Evolutionary conservation across 2,797 vertebrate species (phyloP).

Genomic region (Enoplosus armatus): DNA sequence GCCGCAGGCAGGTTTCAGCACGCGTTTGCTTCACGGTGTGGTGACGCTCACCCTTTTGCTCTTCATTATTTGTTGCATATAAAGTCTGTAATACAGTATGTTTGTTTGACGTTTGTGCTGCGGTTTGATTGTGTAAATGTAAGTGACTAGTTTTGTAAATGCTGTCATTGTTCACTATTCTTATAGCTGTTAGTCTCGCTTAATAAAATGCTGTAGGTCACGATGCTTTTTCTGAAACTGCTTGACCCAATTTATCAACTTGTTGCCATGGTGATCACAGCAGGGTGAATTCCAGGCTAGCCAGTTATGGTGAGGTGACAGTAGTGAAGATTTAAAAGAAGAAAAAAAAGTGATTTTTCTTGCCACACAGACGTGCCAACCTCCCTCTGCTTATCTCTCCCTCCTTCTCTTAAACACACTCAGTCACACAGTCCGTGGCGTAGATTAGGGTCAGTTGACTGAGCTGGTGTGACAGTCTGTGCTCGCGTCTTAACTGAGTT

Average conservation of each 20-base stretch:
- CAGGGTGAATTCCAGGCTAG: background rate
- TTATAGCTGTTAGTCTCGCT: background rate
- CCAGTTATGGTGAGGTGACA: constrained; percentile 6
- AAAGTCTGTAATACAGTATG: background rate
- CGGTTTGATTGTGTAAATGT: background rate
- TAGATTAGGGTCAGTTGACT: constrained; percentile 68
- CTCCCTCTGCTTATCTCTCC: constrained; percentile 26
- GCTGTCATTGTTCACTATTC: background rate
- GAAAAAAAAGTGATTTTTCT: constrained; percentile 7
- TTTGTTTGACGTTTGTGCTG: background rate
- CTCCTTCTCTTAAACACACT: constrained; percentile 15
- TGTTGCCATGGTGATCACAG: constrained; percentile 21
- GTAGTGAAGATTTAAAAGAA: constrained; percentile 9
- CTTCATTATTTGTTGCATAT: background rate
- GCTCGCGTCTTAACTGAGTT: constrained; percentile 50
- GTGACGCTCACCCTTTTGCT: background rate
- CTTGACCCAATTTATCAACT: background rate
- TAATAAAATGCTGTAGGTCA: background rate
- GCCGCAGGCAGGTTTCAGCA: background rate
- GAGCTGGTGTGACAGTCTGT: constrained; percentile 60
- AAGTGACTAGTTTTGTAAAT: background rate
- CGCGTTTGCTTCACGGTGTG: background rate
- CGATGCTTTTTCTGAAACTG: background rate
- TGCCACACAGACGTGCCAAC: background rate
- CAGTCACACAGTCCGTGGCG: constrained; percentile 2